A percentile compares a stretch with the other conserved stretches of the same genome.
These are phyloP conservation scores for Menidia beryllina DNA, from an alignment of 2,113 vertebrate species.

Conservation along the genomic window DNA sequence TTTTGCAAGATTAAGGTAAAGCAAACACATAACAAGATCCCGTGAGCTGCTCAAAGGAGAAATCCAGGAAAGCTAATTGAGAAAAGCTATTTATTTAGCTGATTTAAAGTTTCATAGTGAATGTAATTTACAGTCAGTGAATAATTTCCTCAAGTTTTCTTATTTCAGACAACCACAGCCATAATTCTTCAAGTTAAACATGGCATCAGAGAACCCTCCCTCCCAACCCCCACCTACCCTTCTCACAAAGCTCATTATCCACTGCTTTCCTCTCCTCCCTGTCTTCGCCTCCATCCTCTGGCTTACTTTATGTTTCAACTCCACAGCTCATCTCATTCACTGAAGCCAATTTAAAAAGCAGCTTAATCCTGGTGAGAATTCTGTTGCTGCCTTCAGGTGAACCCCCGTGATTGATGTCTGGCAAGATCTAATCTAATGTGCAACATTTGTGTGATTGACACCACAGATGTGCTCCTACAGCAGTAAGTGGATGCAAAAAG, in stretches of 20 bases:
- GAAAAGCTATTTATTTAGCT: constrained; percentile 82
- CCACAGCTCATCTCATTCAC: constrained; percentile 66
- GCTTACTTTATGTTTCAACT: constrained; percentile 67
- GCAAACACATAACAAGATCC: constrained; percentile 51
- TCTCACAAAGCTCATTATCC: constrained; percentile 70
- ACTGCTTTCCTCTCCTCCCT: constrained; percentile 35
- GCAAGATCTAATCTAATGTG: constrained; percentile 74
- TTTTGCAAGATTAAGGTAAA: constrained; percentile 44
- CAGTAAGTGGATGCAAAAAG: constrained; percentile 45
- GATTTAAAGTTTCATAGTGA: constrained; percentile 80
- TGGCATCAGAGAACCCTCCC: not conserved
- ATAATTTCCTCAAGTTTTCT: constrained; percentile 75
- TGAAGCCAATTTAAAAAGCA: constrained; percentile 79
- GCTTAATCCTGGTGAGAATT: constrained; percentile 78
- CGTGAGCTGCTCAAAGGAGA: constrained; percentile 36
- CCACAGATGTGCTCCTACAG: constrained; percentile 45
- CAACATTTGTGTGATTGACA: constrained; percentile 73
- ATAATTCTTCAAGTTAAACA: constrained; percentile 75
- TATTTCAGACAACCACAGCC: constrained; percentile 59
- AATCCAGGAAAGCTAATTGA: constrained; percentile 67
- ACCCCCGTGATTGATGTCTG: constrained; percentile 72
- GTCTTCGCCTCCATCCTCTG: constrained; percentile 41
- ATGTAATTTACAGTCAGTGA: constrained; percentile 79
- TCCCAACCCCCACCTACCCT: not conserved
- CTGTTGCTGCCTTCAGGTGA: constrained; percentile 52